Percentiles rank a stretch among this genome's conserved stretches.
Conservation (phyloP, 1,140 invertebrate species). For the Pseudomyrmex cubaensis region DNA sequence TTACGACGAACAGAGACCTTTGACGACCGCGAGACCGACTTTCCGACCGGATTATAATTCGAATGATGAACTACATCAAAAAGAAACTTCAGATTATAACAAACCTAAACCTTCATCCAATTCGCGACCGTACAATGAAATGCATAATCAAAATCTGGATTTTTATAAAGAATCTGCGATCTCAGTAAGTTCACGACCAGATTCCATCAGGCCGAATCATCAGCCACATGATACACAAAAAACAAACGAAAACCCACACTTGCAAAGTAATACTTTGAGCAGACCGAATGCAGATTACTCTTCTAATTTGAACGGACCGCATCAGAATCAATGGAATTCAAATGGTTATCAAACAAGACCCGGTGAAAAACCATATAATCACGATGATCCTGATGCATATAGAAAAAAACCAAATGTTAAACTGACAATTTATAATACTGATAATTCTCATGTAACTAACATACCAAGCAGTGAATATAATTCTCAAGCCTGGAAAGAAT, state of each 20-base stretch:
- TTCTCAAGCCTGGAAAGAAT: conserved; percentile 27
- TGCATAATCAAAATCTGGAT: neutral
- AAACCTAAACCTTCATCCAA: neutral
- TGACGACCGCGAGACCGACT: neutral
- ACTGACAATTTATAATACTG: conserved; percentile 4
- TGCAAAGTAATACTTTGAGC: conserved; percentile 15
- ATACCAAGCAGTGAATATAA: conserved; percentile 28
- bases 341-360: conserved; percentile 15
- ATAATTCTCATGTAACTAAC: neutral
- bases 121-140: neutral
- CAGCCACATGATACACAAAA: conserved; percentile 15
- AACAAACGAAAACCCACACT: conserved; percentile 3
- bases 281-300: neutral
- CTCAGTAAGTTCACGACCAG: neutral
- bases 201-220: neutral
- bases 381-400: neutral
- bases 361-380: neutral
- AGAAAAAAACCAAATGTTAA: conserved; percentile 3
- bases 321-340: conserved; percentile 27
- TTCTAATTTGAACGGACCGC: conserved; percentile 22
- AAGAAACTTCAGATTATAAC: conserved; percentile 14
- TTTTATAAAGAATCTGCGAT: neutral
- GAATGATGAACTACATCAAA: neutral
- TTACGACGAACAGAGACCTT: neutral
- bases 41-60: neutral